Conservation (phyloP, 2,888 invertebrate species). For the Seira musarum region DNA sequence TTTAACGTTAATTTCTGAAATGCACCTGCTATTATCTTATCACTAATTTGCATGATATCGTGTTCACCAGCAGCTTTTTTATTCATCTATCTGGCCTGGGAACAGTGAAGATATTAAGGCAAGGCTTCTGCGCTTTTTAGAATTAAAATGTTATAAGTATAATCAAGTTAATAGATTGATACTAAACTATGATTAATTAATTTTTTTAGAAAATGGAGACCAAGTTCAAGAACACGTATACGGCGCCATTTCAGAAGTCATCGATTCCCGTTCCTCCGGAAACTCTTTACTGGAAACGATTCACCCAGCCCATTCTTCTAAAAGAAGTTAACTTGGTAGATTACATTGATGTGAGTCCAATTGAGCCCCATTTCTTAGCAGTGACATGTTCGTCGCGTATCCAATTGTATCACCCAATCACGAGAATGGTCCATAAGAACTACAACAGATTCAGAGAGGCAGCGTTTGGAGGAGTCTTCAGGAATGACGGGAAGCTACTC, state of each 20-base stretch:
- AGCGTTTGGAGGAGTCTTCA: slow-evolving; percentile 89
- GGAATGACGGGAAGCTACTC: slow-evolving; percentile 86
- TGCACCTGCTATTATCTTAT: too few relatives aligned
- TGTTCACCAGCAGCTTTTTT: too few relatives aligned
- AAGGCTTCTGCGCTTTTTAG: too few relatives aligned
- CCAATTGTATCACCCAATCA: slow-evolving; percentile 88
- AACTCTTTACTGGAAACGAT: slow-evolving; percentile 89
- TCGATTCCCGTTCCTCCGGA: slow-evolving; percentile 83
- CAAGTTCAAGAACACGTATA: slow-evolving; percentile 81
- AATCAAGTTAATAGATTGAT: too few relatives aligned
- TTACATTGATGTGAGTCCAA: slow-evolving; percentile 90
- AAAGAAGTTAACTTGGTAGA: slow-evolving; percentile 96
- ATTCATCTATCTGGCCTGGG: too few relatives aligned
- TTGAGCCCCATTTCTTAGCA: slow-evolving; percentile 91
- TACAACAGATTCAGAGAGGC: slow-evolving; percentile 86
- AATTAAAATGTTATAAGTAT: too few relatives aligned
- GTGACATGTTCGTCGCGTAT: slow-evolving; percentile 90
- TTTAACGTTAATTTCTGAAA: too few relatives aligned
- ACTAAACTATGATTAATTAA: too few relatives aligned
- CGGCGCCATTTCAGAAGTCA: slow-evolving; percentile 79
- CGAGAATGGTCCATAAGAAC: slow-evolving; percentile 86
- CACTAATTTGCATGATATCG: too few relatives aligned
- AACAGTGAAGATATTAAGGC: too few relatives aligned
- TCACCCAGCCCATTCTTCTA: slow-evolving; percentile 86
- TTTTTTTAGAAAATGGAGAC: slow-evolving; percentile 23